These are phyloP conservation scores for Eulemur rubriventer DNA, from an alignment of 2,797 vertebrate species.

Conservation along the genomic window DNA sequence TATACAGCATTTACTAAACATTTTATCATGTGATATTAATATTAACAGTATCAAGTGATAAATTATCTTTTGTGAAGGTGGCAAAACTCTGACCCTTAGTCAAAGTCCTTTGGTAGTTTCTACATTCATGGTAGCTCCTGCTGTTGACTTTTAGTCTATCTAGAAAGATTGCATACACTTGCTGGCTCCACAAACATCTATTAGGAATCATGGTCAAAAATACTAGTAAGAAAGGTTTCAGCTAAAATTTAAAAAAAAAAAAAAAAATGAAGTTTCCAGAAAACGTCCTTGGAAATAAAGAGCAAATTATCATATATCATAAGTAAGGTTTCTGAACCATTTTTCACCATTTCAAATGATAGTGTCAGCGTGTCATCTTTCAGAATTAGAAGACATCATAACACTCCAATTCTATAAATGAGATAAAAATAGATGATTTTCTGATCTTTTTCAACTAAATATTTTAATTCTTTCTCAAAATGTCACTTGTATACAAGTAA, in stretches of 20 bases:
- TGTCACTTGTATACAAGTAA: not conserved
- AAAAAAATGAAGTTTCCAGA: not conserved
- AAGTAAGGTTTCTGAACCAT: not conserved
- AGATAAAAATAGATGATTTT: not conserved
- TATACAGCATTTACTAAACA: not conserved
- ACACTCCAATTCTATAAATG: not conserved
- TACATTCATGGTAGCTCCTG: not conserved
- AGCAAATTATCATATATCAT: not conserved
- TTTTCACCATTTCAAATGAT: not conserved
- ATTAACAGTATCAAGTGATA: not conserved
- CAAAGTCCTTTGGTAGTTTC: not conserved
- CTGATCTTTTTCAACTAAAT: not conserved
- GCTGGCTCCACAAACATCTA: not conserved
- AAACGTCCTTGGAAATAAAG: not conserved
- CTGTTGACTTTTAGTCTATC: not conserved
- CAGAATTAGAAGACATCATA: not conserved
- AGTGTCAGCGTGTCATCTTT: not conserved
- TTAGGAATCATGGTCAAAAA: not conserved
- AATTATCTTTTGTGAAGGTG: conserved; percentile 10
- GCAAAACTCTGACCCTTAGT: not conserved
- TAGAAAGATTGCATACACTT: not conserved
- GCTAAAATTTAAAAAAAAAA: not conserved
- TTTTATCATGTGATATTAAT: not conserved
- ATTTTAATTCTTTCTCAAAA: not conserved
- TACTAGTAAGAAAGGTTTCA: not conserved